phyloP scores from a whole-genome alignment of 2,888 invertebrate species.

The Ctenicera cuprea region DNA sequence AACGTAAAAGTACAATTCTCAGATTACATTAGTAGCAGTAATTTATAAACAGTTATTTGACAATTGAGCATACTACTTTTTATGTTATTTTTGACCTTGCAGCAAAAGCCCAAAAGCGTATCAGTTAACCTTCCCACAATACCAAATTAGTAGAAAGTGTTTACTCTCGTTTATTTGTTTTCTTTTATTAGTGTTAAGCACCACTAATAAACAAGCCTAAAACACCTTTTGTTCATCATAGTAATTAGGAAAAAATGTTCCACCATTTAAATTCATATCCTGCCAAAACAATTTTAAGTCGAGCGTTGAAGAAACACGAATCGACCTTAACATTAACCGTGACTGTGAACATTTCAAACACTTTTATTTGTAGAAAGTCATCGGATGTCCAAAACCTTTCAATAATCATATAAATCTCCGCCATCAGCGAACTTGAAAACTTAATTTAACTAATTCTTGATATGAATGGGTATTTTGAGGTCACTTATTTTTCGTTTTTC shows the following conservation, averaged over 20 bases:
- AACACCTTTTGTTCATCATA: neutral
- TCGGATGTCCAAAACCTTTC: constrained; percentile 12
- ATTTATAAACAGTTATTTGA: neutral
- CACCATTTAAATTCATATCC: neutral
- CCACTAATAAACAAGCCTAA: neutral
- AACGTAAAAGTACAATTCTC: too few species aligned
- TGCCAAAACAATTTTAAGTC: constrained; percentile 3
- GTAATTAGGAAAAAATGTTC: neutral
- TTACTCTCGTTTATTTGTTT: neutral
- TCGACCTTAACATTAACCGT: constrained; percentile 31
- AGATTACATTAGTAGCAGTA: too few species aligned
- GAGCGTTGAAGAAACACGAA: constrained; percentile 20
- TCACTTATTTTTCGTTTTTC: constrained; percentile 3
- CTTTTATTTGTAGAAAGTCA: constrained; percentile 25
- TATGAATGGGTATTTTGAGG: neutral
- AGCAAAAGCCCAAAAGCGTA: neutral
- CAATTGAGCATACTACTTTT: neutral
- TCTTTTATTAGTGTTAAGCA: neutral
- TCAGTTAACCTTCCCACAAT: neutral
- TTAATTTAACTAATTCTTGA: neutral
- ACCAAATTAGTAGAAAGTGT: constrained; percentile 10
- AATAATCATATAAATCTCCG: constrained; percentile 7
- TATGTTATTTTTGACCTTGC: neutral
- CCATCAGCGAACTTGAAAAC: neutral
- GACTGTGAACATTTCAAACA: constrained; percentile 17